Conservation (phyloP, 2,113 vertebrate genomes). For the Uropsilus gracilis region DNA sequence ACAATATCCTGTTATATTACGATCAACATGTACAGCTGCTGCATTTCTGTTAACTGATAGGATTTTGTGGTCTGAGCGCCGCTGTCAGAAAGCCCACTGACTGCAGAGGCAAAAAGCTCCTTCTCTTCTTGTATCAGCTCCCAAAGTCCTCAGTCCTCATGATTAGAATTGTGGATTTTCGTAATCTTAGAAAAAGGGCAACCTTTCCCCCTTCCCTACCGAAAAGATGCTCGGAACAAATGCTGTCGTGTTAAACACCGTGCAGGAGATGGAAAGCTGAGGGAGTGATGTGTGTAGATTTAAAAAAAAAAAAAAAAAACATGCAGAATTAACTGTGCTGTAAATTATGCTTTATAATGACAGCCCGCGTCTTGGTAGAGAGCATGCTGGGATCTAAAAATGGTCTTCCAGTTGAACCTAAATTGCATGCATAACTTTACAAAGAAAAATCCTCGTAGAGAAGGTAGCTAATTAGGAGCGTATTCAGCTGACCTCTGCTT, state of each 20-base stretch:
- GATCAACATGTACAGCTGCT: constrained; percentile 93
- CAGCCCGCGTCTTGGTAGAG: constrained; percentile 63
- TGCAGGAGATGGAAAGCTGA: constrained; percentile 41
- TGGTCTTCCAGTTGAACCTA: constrained; percentile 74
- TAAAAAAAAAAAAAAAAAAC: not conserved
- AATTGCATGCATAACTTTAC: constrained; percentile 75
- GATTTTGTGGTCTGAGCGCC: constrained; percentile 92
- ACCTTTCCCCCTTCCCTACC: not conserved
- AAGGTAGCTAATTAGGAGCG: constrained; percentile 82
- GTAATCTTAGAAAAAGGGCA: constrained; percentile 54
- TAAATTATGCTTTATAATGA: constrained; percentile 80
- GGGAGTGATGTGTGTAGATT: constrained; percentile 39
- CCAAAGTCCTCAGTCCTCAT: constrained; percentile 51
- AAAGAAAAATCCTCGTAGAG: constrained; percentile 76
- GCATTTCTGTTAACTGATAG: constrained; percentile 90
- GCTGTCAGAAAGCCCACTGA: no score
- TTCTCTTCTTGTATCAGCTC: constrained; percentile 52
- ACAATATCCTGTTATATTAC: constrained; percentile 89
- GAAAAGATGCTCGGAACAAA: constrained; percentile 14
- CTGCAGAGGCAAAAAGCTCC: constrained; percentile 35
- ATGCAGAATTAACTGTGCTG: constrained; percentile 68
- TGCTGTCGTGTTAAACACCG: constrained; percentile 45
- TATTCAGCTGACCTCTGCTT: constrained; percentile 76
- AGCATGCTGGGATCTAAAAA: constrained; percentile 77
- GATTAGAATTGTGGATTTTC: constrained; percentile 45